Percentiles rank a stretch among this genome's conserved stretches.
Conservation (phyloP, 2,888 invertebrate genomes). For the Callosobruchus maculatus region DNA sequence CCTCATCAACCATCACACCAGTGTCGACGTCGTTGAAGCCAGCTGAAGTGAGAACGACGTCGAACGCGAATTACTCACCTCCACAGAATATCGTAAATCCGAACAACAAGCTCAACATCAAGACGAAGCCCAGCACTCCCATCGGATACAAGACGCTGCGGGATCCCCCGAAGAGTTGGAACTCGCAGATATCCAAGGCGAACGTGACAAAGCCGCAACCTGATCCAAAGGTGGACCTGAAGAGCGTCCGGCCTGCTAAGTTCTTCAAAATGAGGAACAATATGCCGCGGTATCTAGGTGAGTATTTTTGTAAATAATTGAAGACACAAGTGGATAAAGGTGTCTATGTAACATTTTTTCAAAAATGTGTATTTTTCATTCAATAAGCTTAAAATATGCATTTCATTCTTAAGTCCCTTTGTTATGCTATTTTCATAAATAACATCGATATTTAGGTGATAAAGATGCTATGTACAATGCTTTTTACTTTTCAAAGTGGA, state of each 20-base stretch:
- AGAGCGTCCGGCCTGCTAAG: slow-evolving; percentile 47
- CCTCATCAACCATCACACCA: no score
- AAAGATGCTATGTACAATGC: no score
- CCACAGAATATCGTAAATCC: slow-evolving; percentile 4
- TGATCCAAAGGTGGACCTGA: slow-evolving; percentile 32
- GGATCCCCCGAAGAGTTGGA: slow-evolving; percentile 60
- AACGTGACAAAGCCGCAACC: slow-evolving; percentile 39
- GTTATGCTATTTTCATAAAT: no score
- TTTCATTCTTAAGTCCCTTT: no score
- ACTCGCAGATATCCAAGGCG: slow-evolving; percentile 56
- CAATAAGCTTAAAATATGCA: no score
- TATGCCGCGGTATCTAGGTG: slow-evolving; percentile 50
- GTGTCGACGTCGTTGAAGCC: slow-evolving; percentile 17
- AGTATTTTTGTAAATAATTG: slow-evolving; percentile 9
- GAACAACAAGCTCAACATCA: slow-evolving; percentile 24
- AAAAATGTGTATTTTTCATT: no score
- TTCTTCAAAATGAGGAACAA: slow-evolving; percentile 58
- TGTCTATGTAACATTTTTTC: no score
- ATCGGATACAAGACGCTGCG: slow-evolving; percentile 58
- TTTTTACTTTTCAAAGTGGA: no score
- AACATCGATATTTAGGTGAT: no score
- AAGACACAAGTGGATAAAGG: no score
- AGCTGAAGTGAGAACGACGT: slow-evolving; percentile 39
- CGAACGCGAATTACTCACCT: slow-evolving; percentile 31
- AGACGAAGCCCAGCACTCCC: slow-evolving; percentile 42